Percentiles rank a stretch among this genome's conserved stretches.
These are phyloP conservation scores for Rhizomys pruinosus DNA, from an alignment of 2,113 vertebrate species.

Conservation along the genomic window DNA sequence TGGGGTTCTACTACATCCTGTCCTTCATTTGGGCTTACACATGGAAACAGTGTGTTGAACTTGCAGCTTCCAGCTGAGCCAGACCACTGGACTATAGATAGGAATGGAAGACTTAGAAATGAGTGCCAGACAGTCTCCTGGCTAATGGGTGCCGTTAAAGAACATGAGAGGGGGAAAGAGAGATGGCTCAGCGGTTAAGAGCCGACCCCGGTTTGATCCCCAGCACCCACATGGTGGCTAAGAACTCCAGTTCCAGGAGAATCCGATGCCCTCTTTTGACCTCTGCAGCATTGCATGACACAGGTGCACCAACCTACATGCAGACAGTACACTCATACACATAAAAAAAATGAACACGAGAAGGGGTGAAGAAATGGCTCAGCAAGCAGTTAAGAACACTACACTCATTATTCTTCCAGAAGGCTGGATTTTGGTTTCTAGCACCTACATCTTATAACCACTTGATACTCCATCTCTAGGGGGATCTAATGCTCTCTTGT, in stretches of 20 bases:
- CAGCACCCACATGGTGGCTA: not conserved
- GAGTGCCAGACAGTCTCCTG: not conserved
- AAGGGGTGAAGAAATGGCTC: too few species aligned
- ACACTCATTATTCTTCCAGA: too few species aligned
- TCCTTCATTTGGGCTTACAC: conserved; percentile 13
- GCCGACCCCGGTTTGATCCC: not conserved
- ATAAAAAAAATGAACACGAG: too few species aligned
- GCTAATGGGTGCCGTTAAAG: conserved; percentile 1
- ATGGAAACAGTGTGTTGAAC: not conserved
- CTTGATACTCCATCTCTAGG: too few species aligned
- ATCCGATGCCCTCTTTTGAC: not conserved
- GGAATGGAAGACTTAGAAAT: conserved; percentile 27
- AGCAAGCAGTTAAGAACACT: too few species aligned
- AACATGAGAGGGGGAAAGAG: not conserved
- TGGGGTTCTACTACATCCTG: not conserved
- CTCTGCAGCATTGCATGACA: not conserved
- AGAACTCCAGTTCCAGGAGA: not conserved
- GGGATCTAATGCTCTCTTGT: too few species aligned
- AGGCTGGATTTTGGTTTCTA: too few species aligned
- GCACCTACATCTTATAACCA: too few species aligned
- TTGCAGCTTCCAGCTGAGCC: not conserved
- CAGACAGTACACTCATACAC: too few species aligned
- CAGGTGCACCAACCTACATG: not conserved
- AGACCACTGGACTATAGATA: not conserved
- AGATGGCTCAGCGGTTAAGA: not conserved